phyloP scores from a whole-genome alignment of 2,888 invertebrate genomes.

The Drosophila fulvimacula region DNA sequence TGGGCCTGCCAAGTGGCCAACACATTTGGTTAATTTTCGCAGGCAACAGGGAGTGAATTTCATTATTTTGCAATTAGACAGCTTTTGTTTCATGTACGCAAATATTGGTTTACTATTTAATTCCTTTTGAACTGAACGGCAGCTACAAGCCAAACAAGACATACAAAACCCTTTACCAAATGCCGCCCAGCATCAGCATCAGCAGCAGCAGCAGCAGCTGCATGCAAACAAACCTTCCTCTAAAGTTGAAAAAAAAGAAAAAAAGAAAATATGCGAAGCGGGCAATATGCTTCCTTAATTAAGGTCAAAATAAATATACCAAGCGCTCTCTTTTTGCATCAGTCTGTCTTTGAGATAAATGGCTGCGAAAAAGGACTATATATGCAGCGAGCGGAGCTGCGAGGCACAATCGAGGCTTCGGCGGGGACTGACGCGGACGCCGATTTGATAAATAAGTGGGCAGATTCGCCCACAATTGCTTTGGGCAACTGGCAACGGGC shows the following conservation, averaged over 20 bases:
- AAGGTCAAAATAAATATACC: constrained; percentile 67
- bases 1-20: constrained; percentile 18
- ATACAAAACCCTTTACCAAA: constrained; percentile 33
- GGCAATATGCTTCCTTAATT: constrained; percentile 78
- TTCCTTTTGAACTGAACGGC: constrained; percentile 22
- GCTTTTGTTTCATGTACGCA: constrained; percentile 27
- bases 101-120: constrained; percentile 47
- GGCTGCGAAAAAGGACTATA: constrained; percentile 44
- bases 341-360: constrained; percentile 69
- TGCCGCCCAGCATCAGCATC: constrained; percentile 15
- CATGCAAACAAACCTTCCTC: constrained; percentile 41
- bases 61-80: constrained; percentile 54
- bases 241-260: constrained; percentile 13
- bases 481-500: constrained; percentile 18
- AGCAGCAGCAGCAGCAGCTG: constrained; percentile 37
- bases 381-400: background rate
- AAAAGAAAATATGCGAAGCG: constrained; percentile 44
- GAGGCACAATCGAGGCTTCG: background rate
- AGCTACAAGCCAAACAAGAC: constrained; percentile 39
- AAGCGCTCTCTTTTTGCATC: constrained; percentile 44
- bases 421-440: background rate
- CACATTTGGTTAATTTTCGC: constrained; percentile 25
- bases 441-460: constrained; percentile 77
- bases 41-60: constrained; percentile 32
- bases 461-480: constrained; percentile 41